Conservation (phyloP, 2,113 vertebrate species). For the Centropristis striata region DNA sequence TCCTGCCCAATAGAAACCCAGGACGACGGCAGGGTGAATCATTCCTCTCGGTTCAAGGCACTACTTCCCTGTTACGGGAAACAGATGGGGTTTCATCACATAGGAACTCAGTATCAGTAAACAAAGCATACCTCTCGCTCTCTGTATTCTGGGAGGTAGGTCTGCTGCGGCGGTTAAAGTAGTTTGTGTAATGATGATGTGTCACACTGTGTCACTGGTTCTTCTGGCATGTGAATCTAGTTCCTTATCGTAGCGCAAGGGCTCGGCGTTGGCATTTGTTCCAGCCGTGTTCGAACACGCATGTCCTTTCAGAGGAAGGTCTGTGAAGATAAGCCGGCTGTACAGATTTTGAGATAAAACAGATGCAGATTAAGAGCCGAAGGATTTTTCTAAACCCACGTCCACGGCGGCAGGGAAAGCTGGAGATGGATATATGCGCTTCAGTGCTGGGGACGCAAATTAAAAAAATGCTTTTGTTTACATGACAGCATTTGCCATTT, state of each 20-base stretch:
- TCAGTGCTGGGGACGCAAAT: slow-evolving; percentile 5
- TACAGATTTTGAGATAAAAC: slow-evolving; percentile 72
- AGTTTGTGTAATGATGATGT: slow-evolving; percentile 57
- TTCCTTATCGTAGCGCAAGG: slow-evolving; percentile 42
- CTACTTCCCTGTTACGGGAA: slow-evolving; percentile 77
- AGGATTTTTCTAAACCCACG: slow-evolving; percentile 56
- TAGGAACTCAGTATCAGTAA: slow-evolving; percentile 72
- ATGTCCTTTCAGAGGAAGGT: slow-evolving; percentile 53
- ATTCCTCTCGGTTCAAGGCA: slow-evolving; percentile 51
- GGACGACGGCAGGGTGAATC: slow-evolving; percentile 77
- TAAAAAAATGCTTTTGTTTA: slow-evolving; percentile 37
- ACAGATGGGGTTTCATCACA: slow-evolving; percentile 75
- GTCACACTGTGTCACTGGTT: slow-evolving; percentile 62
- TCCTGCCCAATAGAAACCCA: slow-evolving; percentile 65
- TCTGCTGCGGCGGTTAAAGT: slow-evolving; percentile 32
- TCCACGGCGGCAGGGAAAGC: slow-evolving; percentile 31
- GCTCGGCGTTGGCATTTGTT: slow-evolving; percentile 24
- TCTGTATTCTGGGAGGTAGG: slow-evolving; percentile 39
- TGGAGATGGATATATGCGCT: slow-evolving; percentile 15
- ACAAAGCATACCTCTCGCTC: slow-evolving; percentile 69
- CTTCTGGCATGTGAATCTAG: slow-evolving; percentile 48
- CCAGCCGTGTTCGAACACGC: slow-evolving; percentile 40
- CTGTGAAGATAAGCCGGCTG: slow-evolving; percentile 61
- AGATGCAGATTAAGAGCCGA: slow-evolving; percentile 65
- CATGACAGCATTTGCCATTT: slow-evolving; percentile 39